Base-by-base conservation (phyloP, 2,113 vertebrate species). In the Hypomesus transpacificus region DNA sequence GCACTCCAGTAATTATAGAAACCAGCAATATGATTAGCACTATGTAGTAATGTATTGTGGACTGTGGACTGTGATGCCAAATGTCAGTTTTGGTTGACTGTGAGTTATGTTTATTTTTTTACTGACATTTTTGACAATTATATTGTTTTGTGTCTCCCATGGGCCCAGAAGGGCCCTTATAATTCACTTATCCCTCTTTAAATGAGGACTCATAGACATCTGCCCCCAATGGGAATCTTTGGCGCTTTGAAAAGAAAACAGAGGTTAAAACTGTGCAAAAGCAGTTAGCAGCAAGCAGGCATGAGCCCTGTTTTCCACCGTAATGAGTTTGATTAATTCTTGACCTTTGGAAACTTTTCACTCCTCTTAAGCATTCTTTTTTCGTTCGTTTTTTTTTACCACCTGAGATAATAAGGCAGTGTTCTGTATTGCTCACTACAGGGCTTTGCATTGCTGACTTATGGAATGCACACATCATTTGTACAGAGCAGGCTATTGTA, bases 301-400 rank as follows among this genome's bases (percentile, higher is more conserved):
- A 62, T 75, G 76, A 84, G 80, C 66, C 68, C 71, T 79, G 81
- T 83, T 78, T 78, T 80, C 78, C 70, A 75, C 82, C 79, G 86
- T 90, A 90, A 89, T 88, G 84, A 87, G 82, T 89, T 87, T 91
- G 88, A 91, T 91, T 90, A 83, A 87, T 91, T 86, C 85, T 88
- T 91, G 89, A 91, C 89, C 90, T 91, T 91, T 92, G 83, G 78
- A 68, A 86, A 89, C 87, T 84, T 89, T 87, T 86, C 84, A 69
- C 74, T 84, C 74, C 81, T 75, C 78, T 81, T 86, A 63, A 82
- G 83, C 51, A 77, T 54, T 70, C 71, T 72, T 67, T 39, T 69
- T 63, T 58, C 56, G 21, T 67, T 39, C 20, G 59, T 62, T 73
- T 71, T 72, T 69, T 75, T 70, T 26, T 51, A 74, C 68, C 71